Evolutionary conservation across 2,797 vertebrate genomes (phyloP).

Genomic region (Setipinna tenuifilis): DNA sequence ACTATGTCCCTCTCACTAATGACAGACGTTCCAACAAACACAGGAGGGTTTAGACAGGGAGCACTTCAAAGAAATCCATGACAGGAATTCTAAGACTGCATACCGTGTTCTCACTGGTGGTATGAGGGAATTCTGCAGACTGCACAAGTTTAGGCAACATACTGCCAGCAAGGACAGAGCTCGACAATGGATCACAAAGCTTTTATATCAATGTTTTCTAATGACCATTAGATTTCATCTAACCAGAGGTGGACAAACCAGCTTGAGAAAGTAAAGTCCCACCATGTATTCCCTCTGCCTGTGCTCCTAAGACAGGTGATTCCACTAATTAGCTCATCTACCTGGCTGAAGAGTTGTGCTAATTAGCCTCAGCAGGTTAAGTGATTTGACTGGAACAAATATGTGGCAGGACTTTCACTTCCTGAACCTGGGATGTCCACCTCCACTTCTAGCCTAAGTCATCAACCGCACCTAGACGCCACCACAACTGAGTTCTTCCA

Average conservation of each 20-base stretch:
- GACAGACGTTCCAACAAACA: conserved; percentile 40
- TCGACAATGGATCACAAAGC: not conserved
- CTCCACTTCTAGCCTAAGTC: too few species aligned
- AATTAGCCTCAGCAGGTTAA: too few species aligned
- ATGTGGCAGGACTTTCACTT: too few species aligned
- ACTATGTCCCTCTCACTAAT: conserved; percentile 41
- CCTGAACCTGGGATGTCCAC: too few species aligned
- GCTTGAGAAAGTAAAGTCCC: too few species aligned
- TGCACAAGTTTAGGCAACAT: conserved; percentile 18
- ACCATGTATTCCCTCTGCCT: too few species aligned
- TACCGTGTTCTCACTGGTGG: not conserved
- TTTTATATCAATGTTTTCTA: not conserved
- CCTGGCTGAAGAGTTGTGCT: too few species aligned
- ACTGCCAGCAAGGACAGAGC: not conserved
- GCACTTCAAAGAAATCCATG: conserved; percentile 28
- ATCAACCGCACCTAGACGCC: not conserved
- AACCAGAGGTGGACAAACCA: not conserved
- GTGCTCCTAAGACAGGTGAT: too few species aligned
- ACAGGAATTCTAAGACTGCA: conserved; percentile 18
- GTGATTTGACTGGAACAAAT: too few species aligned
- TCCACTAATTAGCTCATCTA: too few species aligned
- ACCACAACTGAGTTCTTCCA: not conserved
- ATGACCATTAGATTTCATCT: not conserved
- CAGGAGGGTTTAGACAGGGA: not conserved
- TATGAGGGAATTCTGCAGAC: conserved; percentile 17